Conservation (phyloP, 2,888 invertebrate genomes). For the Phortica magna region DNA sequence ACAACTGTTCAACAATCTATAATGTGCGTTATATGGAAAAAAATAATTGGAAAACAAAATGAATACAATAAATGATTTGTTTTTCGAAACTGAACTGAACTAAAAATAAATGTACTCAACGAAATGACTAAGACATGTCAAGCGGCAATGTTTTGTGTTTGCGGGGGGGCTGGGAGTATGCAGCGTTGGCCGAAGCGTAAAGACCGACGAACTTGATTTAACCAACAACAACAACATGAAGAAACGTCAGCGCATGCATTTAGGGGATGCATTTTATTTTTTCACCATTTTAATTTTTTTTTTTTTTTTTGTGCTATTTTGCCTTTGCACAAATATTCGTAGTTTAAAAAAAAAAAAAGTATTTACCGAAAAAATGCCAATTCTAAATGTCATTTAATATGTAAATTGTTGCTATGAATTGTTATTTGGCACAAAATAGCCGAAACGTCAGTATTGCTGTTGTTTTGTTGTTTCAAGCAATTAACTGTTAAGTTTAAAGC, state of each 20-base stretch:
- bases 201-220: background rate
- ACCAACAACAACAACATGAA: background rate
- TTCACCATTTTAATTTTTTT: slow-evolving; percentile 55
- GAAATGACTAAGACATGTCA: too few relatives aligned
- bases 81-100: too few relatives aligned
- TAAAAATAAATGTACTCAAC: too few relatives aligned
- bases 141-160: too few relatives aligned
- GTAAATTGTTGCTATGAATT: slow-evolving; percentile 66
- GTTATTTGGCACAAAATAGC: slow-evolving; percentile 53
- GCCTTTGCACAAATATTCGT: background rate
- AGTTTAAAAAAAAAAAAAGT: slow-evolving; percentile 35
- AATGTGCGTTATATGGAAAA: background rate
- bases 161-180: too few relatives aligned
- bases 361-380: slow-evolving; percentile 7
- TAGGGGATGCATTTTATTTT: slow-evolving; percentile 58
- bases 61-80: too few relatives aligned
- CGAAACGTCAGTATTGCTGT: slow-evolving; percentile 21
- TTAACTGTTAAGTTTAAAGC: slow-evolving; percentile 40
- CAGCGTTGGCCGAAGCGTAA: background rate
- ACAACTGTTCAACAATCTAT: background rate
- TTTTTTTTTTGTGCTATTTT: slow-evolving; percentile 27
- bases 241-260: slow-evolving; percentile 47
- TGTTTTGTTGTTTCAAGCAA: background rate
- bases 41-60: background rate
- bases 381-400: slow-evolving; percentile 38